Conservation (phyloP, 2,888 invertebrate species). For the Imbricaverruca yamaguchii region DNA sequence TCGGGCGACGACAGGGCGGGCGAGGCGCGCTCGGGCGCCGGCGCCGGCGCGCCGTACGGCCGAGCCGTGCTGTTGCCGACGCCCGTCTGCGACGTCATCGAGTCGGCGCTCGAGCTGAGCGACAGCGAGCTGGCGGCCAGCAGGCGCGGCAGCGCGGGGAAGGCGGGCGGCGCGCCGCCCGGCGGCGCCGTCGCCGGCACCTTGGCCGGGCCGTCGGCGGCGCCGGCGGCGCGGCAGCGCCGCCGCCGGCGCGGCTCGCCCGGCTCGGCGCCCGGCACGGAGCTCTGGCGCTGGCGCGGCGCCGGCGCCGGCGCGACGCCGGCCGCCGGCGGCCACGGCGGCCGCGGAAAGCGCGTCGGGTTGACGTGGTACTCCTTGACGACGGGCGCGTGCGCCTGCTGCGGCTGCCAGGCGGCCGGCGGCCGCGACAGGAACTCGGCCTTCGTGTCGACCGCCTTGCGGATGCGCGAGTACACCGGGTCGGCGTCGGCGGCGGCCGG, state of each 20-base stretch:
- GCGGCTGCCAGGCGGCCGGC: constrained; percentile 53
- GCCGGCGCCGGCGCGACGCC: constrained; percentile 28
- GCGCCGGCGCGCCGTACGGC: not conserved
- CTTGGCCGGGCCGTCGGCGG: not conserved
- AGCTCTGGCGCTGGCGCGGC: not conserved
- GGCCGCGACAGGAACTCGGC: constrained; percentile 77
- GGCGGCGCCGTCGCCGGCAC: constrained; percentile 10
- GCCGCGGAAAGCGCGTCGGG: constrained; percentile 64
- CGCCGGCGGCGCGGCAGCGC: constrained; percentile 26
- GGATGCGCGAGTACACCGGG: constrained; percentile 46
- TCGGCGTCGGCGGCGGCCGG: constrained; percentile 32
- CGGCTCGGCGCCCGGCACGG: not conserved
- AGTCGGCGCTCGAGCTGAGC: constrained; percentile 9
- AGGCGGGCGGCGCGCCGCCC: constrained; percentile 9
- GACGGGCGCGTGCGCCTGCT: constrained; percentile 24
- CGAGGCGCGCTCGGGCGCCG: not conserved
- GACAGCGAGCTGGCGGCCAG: not conserved
- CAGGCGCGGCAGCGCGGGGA: constrained; percentile 36
- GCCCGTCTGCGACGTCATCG: not conserved
- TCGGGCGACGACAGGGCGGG: not conserved
- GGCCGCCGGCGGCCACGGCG: constrained; percentile 58
- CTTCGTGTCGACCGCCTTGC: constrained; percentile 79
- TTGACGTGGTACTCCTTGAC: constrained; percentile 65
- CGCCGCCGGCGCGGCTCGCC: constrained; percentile 34
- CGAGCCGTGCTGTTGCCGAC: not conserved